These are phyloP conservation scores for Crotalus helleri DNA, from an alignment of 2,113 vertebrate species.

Conservation along the genomic window DNA sequence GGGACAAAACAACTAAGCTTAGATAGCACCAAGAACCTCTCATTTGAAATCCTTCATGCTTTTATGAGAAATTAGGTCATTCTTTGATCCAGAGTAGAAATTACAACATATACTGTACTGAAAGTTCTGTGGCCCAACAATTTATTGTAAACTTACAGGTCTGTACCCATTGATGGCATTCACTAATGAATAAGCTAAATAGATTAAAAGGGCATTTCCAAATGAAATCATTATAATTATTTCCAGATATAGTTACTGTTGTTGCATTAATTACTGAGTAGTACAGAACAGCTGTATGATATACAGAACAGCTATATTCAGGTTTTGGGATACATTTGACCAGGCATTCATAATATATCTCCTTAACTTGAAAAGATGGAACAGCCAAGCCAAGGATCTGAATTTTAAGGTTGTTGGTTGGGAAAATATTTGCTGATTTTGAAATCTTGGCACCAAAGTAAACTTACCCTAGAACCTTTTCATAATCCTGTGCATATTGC, in stretches of 20 bases:
- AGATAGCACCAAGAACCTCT: no score
- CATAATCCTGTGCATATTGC: not conserved
- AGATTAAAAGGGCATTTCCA: not conserved
- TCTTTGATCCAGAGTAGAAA: not conserved
- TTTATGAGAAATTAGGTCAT: not conserved
- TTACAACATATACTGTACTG: not conserved
- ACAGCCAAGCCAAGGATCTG: not conserved
- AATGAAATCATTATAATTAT: not conserved
- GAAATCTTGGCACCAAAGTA: not conserved
- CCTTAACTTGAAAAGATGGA: not conserved
- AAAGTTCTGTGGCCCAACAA: not conserved
- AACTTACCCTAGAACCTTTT: not conserved
- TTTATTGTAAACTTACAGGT: not conserved
- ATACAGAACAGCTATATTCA: not conserved
- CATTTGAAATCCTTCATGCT: not conserved
- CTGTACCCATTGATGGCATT: not conserved
- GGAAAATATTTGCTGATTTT: not conserved
- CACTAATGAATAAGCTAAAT: not conserved
- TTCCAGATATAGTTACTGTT: not conserved
- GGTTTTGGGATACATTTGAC: not conserved
- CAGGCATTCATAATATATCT: not conserved
- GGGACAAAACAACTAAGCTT: no score
- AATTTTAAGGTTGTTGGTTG: not conserved
- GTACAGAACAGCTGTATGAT: not conserved
- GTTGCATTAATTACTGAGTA: not conserved